Base-by-base conservation (phyloP, 2,113 vertebrate species). In the Noctilio leporinus region DNA sequence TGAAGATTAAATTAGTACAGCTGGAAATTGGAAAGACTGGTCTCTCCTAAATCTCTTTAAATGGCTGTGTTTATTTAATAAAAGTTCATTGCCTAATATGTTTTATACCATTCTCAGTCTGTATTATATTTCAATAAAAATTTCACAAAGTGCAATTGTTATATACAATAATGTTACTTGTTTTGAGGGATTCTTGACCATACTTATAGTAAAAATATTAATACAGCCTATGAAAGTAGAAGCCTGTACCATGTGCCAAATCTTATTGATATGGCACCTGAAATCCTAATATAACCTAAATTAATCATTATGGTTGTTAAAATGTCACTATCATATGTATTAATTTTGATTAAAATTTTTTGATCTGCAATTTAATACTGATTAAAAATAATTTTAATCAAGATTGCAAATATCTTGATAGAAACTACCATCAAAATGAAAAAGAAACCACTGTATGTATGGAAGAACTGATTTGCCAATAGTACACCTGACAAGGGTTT, bases 381-480 rank as follows among this genome's bases (percentile, higher is more conserved):
- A 38, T 67, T 45, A 35, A 81, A 76, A 19, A 26, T 7, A 43
- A 57, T 86, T 96, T 92, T 92, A 96, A 28, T 28, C n/a, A 92
- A 92, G 14, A 62, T 49, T 78, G 2, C 17, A 62, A 30, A 26
- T 93, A 70, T 38, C 33, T 70, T 30, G 28, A 62, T 14, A 62
- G 59, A 62, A 62, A 62, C 26, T 5, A 62, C 30, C 28, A 62
- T 62, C 59, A 62, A 59, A 59, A 62, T 62, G 12, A 62, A 62
- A 62, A 62, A 12, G 59, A 62, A 62, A 62, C 59, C 24, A 4
- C 26, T 10, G n/a, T n/a, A n/a, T 28, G 59, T 30, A 12, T 62
- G 59, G 28, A 62, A 62, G 28, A 12, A 62, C 11, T 5, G 28
- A 62, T 62, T 30, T 62, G 11, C 28, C 59, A 62, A 62, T 62